Evolutionary conservation across 2,888 invertebrate species (phyloP), one percentile per base, ranked within the genome.

Genomic region (Crematogaster levior): DNA sequence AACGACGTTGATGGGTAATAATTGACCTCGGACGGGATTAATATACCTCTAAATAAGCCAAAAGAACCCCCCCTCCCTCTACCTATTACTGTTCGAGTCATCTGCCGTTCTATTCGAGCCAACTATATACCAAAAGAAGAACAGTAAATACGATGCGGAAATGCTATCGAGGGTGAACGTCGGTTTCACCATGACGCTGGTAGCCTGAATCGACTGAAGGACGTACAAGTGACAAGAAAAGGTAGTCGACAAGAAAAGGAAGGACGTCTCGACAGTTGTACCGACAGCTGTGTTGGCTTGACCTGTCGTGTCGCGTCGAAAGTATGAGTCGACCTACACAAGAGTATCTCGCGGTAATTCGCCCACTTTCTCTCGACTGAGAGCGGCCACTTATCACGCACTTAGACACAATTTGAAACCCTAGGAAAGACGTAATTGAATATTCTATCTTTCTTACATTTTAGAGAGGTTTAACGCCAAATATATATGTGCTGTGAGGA

Each of bases 141-240:
- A 51, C 5, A 48, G 24, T 21, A 53, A 24, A 70, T 81, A 74
- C 65, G 46, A 75, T 81, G 66, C 82, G 77, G 77, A 82, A 77
- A 65, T 77, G 18, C 18, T 37, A 56, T 3, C 15, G 34, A 75
- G 37, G n/a, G 66, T 63, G 60, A 6, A 37, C 37, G 27, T 3
- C 24, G 34, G 24, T 43, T 58, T 63, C 40, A 58, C 53, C n/a
- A 21, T 21, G 24, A 73, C 12, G 61, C 21, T n/a, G 24, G 24
- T 34, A 48, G 56, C 21, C 9, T 24, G 46, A 18, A 65, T 74
- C 48, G 34, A 21, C 2, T 34, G 74, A 65, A 65, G 66, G 46
- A 73, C 63, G 73, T 30, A 21, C 43, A 46, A 21, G 73, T 73
- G 10, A n/a, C n/a, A n/a, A n/a, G n/a, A n/a, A n/a, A n/a, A n/a